phyloP scores from a whole-genome alignment of 2,888 invertebrate species.

The Strigamia maritima region DNA sequence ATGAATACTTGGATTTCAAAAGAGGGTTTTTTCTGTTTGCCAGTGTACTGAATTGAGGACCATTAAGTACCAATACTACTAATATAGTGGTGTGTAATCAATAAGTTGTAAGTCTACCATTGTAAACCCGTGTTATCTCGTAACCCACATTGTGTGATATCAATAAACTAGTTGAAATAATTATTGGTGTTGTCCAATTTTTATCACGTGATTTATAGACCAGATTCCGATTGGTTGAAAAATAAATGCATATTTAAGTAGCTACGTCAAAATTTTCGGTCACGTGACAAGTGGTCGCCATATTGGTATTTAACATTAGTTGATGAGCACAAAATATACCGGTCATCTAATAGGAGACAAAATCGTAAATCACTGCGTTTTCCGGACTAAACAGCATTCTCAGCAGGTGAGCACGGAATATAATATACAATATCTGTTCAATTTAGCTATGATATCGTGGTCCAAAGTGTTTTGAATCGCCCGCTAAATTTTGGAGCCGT shows the following conservation, averaged over 20 bases:
- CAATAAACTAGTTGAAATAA: conserved; percentile 27
- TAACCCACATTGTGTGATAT: background rate
- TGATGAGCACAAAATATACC: conserved; percentile 39
- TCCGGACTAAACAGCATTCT: conserved; percentile 25
- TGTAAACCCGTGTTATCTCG: background rate
- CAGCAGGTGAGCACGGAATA: conserved; percentile 38
- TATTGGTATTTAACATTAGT: conserved; percentile 53
- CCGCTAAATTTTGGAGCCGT: conserved; percentile 35
- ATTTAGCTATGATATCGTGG: background rate
- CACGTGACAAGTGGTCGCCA: conserved; percentile 62
- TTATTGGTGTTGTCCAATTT: conserved; percentile 19
- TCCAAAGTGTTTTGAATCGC: conserved; percentile 31
- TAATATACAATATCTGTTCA: background rate
- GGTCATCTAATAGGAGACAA: conserved; percentile 30
- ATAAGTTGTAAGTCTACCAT: background rate
- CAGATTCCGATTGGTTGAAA: conserved; percentile 36
- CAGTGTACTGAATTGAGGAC: too few relatives aligned
- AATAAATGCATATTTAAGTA: conserved; percentile 40
- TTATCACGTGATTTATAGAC: conserved; percentile 38
- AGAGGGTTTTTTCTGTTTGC: too few relatives aligned
- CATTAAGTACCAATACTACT: background rate
- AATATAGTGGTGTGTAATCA: background rate
- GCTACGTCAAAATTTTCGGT: conserved; percentile 45
- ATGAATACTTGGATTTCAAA: too few relatives aligned
- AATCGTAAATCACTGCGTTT: conserved; percentile 26